These are phyloP conservation scores for Drosophila chauvacae DNA, from an alignment of 1,140 invertebrate genomes.

Conservation along the genomic window DNA sequence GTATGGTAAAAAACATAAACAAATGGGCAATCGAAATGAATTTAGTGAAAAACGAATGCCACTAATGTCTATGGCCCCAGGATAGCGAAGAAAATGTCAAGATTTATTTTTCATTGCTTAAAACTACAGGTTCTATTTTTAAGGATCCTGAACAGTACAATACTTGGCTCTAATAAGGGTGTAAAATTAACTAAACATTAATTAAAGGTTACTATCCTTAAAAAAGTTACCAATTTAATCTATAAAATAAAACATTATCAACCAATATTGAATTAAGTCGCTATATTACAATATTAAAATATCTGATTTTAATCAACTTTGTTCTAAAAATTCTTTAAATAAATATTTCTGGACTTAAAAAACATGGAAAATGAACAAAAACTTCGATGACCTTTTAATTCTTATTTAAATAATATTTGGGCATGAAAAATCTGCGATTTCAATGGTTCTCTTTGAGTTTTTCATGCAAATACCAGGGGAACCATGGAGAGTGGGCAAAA, in stretches of 20 bases:
- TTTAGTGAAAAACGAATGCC: slow-evolving; percentile 49
- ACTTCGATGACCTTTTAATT: not conserved
- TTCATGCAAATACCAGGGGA: not conserved
- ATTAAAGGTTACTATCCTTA: no score
- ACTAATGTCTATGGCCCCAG: slow-evolving; percentile 23
- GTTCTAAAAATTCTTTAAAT: no score
- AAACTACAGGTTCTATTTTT: not conserved
- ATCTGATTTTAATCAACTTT: no score
- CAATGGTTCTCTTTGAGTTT: not conserved
- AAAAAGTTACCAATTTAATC: no score
- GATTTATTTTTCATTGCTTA: slow-evolving; percentile 25
- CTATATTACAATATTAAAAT: no score
- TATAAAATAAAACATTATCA: no score
- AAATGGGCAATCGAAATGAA: slow-evolving; percentile 61
- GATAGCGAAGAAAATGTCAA: not conserved
- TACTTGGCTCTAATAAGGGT: not conserved
- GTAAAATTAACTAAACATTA: not conserved
- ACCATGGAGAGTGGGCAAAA: slow-evolving; percentile 7
- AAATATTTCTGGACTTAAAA: no score
- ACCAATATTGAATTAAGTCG: no score
- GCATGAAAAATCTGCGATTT: not conserved
- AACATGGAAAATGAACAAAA: not conserved
- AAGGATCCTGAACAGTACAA: not conserved
- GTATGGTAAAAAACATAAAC: slow-evolving; percentile 23
- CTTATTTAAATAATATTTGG: not conserved